Conservation (phyloP, 2,888 invertebrate genomes). For the Cacoxenus indagator region DNA sequence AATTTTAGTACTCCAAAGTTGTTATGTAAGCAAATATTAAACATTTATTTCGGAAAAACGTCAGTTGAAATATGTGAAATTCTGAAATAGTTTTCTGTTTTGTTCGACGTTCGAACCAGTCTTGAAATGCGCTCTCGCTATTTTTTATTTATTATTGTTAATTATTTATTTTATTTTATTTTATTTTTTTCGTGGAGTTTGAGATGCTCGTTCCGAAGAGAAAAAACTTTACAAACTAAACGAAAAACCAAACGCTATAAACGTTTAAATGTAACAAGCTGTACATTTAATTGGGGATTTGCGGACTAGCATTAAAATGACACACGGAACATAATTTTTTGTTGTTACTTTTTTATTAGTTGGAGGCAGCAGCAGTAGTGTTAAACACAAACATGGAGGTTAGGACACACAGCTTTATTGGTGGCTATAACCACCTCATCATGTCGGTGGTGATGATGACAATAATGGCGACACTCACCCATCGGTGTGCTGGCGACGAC, state of each 20-base stretch:
- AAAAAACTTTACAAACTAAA: too few species aligned
- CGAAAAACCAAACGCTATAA: too few species aligned
- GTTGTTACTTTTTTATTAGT: too few species aligned
- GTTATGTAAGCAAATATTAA: not conserved
- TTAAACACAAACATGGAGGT: not conserved
- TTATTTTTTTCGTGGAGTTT: too few species aligned
- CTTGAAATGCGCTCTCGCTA: conserved; percentile 42
- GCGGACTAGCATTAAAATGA: too few species aligned
- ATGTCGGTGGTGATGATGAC: conserved; percentile 29
- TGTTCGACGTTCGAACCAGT: conserved; percentile 39
- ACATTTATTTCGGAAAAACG: conserved; percentile 14
- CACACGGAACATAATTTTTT: too few species aligned
- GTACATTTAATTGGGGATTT: too few species aligned
- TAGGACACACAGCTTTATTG: not conserved
- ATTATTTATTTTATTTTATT: not conserved
- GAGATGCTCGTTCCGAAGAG: too few species aligned
- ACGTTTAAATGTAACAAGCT: too few species aligned
- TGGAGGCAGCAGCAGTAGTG: not conserved
- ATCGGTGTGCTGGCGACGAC: conserved; percentile 71
- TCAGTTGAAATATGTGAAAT: not conserved
- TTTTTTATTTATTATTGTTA: not conserved
- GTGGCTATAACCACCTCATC: not conserved
- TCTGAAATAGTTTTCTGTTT: conserved; percentile 1
- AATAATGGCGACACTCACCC: conserved; percentile 70
- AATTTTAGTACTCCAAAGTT: not conserved